Percentiles rank a stretch among this genome's conserved stretches.
phyloP scores from a whole-genome alignment of 2,113 vertebrate genomes.

The Phaetusa simplex region DNA sequence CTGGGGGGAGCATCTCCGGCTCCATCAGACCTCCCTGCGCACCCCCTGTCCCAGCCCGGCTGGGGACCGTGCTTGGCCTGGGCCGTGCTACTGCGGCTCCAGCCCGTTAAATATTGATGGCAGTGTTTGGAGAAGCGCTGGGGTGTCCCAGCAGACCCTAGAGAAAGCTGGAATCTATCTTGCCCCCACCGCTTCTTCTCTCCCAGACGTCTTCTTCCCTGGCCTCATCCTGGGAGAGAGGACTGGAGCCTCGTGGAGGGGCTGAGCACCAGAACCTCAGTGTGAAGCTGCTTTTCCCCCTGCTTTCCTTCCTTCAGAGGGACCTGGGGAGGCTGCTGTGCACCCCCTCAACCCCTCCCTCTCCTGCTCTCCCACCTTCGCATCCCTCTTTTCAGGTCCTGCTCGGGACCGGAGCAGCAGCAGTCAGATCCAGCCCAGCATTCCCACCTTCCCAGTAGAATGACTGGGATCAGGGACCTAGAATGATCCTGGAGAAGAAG shows the following conservation, averaged over 20 bases:
- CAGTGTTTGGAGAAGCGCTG: not conserved
- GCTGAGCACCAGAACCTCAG: not conserved
- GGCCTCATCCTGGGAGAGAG: not conserved
- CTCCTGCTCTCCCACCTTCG: not conserved
- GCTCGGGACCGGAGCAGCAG: not conserved
- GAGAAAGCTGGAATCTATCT: not conserved
- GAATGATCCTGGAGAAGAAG: not conserved
- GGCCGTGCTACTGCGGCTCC: rapidly evolving
- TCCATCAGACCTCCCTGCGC: not conserved
- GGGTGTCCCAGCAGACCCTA: not conserved
- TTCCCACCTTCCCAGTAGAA: not conserved
- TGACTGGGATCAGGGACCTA: not conserved
- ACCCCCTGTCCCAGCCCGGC: not conserved
- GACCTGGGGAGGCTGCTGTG: not conserved
- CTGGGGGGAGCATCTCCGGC: too few species aligned
- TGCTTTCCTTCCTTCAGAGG: not conserved
- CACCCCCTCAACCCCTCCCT: not conserved
- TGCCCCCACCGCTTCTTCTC: not conserved
- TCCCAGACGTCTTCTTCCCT: not conserved
- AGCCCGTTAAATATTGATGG: not conserved
- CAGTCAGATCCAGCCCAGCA: not conserved
- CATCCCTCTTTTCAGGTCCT: rapidly evolving
- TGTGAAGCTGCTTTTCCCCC: not conserved
- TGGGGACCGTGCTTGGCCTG: not conserved
- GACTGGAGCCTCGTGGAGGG: not conserved